Conservation (phyloP, 2,113 vertebrate species). For the Lophura nycthemera region DNA sequence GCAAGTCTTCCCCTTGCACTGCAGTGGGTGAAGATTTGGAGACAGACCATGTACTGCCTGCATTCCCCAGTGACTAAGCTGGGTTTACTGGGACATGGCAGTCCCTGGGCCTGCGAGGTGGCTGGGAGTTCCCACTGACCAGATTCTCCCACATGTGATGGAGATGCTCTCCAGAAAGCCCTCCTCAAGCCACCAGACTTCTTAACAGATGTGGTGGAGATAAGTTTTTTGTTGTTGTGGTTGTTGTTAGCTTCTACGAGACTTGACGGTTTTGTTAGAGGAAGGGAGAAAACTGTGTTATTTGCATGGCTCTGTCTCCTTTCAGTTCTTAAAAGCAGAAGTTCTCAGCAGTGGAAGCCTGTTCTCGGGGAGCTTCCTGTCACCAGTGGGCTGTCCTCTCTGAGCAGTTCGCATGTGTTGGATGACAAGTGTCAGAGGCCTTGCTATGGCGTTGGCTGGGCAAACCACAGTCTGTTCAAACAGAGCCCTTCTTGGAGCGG, state of each 20-base stretch:
- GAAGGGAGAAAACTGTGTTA: neutral
- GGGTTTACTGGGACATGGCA: neutral
- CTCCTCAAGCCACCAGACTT: neutral
- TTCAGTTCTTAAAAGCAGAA: constrained; percentile 7
- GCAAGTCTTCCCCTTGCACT: neutral
- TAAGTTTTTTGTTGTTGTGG: neutral
- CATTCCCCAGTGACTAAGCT: neutral
- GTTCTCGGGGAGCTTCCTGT: neutral
- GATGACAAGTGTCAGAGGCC: neutral
- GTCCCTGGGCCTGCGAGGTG: neutral
- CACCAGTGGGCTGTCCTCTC: neutral
- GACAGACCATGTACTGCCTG: neutral
- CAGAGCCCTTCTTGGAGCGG: neutral
- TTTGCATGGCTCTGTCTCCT: neutral
- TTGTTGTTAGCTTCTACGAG: neutral
- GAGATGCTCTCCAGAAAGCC: neutral
- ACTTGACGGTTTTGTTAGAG: neutral
- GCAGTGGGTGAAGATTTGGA: neutral
- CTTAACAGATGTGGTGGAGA: neutral
- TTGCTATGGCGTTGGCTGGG: neutral
- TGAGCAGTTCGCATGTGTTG: neutral
- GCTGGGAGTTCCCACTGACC: neutral
- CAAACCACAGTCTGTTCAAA: neutral
- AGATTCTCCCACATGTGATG: neutral
- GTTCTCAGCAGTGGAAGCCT: neutral